Evolutionary conservation across 2,797 vertebrate species (phyloP).

Genomic region (Coreius guichenoti): DNA sequence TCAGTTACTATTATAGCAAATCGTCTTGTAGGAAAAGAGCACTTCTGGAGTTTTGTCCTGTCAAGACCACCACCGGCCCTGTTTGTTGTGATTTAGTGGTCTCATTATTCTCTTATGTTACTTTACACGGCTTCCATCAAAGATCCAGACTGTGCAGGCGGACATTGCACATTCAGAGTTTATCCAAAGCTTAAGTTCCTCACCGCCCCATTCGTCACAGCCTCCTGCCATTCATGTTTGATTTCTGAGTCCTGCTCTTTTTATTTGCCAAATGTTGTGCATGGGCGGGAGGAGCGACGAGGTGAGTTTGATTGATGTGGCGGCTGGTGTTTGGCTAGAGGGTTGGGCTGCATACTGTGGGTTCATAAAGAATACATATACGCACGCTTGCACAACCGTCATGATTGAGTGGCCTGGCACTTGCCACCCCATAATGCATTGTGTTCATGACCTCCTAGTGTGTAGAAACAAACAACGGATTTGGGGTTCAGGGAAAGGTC

Average conservation of each 20-base stretch:
- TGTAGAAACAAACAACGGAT: slow-evolving; percentile 42
- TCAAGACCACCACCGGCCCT: neutral
- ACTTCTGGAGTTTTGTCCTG: neutral
- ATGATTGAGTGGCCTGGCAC: slow-evolving; percentile 58
- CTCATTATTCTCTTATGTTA: slow-evolving; percentile 22
- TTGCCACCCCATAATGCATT: slow-evolving; percentile 42
- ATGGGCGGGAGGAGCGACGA: slow-evolving; percentile 29
- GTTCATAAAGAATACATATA: slow-evolving; percentile 44
- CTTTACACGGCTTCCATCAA: slow-evolving; percentile 32
- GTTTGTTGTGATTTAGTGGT: slow-evolving; percentile 29
- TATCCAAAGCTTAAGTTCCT: slow-evolving; percentile 38
- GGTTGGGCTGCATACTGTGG: slow-evolving; percentile 45
- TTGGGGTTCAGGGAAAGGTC: slow-evolving; percentile 55
- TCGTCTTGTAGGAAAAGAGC: neutral
- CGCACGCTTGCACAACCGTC: slow-evolving; percentile 32
- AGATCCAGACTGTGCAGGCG: slow-evolving; percentile 12
- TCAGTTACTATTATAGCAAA: neutral
- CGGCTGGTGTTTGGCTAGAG: slow-evolving; percentile 61
- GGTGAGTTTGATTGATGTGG: slow-evolving; percentile 48
- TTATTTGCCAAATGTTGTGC: slow-evolving; percentile 29
- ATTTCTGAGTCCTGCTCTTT: slow-evolving; percentile 16
- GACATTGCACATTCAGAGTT: slow-evolving; percentile 17
- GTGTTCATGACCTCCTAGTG: slow-evolving; percentile 39
- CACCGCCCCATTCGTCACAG: slow-evolving; percentile 8
- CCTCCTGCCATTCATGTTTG: slow-evolving; percentile 33